These are phyloP conservation scores for Hydraecia micacea DNA, from an alignment of 2,888 invertebrate species.

Conservation along the genomic window DNA sequence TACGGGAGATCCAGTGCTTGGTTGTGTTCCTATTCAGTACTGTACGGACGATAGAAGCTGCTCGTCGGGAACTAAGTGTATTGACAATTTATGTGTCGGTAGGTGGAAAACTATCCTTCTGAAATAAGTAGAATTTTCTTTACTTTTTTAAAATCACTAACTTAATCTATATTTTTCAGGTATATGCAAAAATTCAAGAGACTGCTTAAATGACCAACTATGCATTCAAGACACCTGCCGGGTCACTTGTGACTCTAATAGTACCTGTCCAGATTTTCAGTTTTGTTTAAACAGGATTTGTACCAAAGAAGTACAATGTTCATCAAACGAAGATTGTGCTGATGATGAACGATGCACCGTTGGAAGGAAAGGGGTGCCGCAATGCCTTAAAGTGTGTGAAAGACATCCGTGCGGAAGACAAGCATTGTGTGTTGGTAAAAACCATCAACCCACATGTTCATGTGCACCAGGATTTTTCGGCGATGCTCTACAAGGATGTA, in stretches of 20 bases:
- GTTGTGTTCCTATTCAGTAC: conserved; percentile 95
- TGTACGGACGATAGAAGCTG: conserved; percentile 95
- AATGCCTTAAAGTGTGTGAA: conserved; percentile 94
- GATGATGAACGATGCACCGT: conserved; percentile 93
- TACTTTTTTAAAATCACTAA: neutral
- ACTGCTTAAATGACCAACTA: conserved; percentile 96
- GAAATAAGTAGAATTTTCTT: neutral
- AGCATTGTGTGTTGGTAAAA: conserved; percentile 93
- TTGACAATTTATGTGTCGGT: conserved; percentile 95
- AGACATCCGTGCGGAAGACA: conserved; percentile 95
- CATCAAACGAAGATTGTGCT: conserved; percentile 93
- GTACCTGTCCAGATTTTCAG: conserved; percentile 96
- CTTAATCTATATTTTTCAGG: conserved; percentile 84
- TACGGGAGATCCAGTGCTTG: conserved; percentile 96
- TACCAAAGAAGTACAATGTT: conserved; percentile 94
- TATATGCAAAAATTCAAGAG: conserved; percentile 94
- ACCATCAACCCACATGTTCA: conserved; percentile 94
- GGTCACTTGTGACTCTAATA: conserved; percentile 94
- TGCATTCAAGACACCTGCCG: conserved; percentile 97
- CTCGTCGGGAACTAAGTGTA: conserved; percentile 95
- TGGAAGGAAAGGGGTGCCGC: conserved; percentile 92
- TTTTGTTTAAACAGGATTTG: conserved; percentile 96
- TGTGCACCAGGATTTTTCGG: conserved; percentile 95
- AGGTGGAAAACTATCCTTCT: conserved; percentile 73
- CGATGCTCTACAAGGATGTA: conserved; percentile 95